A percentile compares a stretch with the other conserved stretches of the same genome.
phyloP scores from a whole-genome alignment of 1,140 invertebrate species.

The Bombus consobrinus region DNA sequence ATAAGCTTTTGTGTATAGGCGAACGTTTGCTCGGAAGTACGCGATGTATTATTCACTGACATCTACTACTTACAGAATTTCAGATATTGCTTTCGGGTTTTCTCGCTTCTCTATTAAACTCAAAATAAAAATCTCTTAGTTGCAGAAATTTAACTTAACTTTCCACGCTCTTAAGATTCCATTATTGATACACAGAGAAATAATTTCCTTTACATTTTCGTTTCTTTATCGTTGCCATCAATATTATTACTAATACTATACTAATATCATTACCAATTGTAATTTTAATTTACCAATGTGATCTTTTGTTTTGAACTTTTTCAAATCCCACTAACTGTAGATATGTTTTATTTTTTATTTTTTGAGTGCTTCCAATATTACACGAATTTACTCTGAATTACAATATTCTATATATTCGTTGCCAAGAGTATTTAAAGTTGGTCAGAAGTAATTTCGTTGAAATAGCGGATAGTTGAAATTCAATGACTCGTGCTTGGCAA shows the following conservation, averaged over 20 bases:
- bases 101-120: no score
- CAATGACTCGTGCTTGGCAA: not conserved
- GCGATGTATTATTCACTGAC: not conserved
- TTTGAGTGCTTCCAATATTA: accelerated
- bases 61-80: not conserved
- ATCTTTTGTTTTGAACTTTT: no score
- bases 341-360: not conserved
- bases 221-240: no score
- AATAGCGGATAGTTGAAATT: not conserved
- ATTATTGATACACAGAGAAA: not conserved
- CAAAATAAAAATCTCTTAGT: not conserved
- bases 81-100: not conserved
- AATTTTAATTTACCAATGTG: not conserved
- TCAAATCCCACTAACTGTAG: no score
- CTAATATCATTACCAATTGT: no score
- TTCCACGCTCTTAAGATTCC: not conserved
- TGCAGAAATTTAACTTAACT: not conserved
- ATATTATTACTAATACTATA: accelerated
- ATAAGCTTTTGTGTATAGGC: not conserved
- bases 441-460: not conserved
- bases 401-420: no score
- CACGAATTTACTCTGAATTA: no score
- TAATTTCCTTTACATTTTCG: not conserved
- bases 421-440: no score
- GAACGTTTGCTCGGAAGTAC: not conserved